These are phyloP conservation scores for Atta colombica DNA, from an alignment of 1,140 invertebrate genomes.

Conservation along the genomic window DNA sequence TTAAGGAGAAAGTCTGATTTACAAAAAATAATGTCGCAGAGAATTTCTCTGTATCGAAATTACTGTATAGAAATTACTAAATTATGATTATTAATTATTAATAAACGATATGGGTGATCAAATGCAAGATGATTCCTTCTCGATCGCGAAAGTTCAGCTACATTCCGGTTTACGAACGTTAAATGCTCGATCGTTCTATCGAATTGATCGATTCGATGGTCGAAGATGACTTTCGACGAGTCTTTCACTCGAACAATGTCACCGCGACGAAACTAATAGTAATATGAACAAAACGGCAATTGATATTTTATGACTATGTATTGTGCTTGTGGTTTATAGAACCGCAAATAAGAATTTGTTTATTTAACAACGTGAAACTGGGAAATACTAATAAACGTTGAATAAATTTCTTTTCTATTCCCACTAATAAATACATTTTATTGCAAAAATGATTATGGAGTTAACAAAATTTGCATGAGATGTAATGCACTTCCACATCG, in stretches of 20 bases:
- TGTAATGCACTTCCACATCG: not conserved
- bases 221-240: constrained; percentile 56
- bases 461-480: not conserved
- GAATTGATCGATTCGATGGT: constrained; percentile 46
- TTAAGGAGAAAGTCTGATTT: constrained; percentile 54
- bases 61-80: constrained; percentile 5
- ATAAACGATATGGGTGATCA: not conserved
- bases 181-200: constrained; percentile 43
- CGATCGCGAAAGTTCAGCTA: constrained; percentile 61
- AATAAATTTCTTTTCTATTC: not conserved
- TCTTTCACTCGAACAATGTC: constrained; percentile 63
- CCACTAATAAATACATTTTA: not conserved
- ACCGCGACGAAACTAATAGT: not conserved
- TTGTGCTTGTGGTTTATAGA: not conserved
- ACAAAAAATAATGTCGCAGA: constrained; percentile 13
- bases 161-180: not conserved
- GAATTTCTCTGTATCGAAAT: constrained; percentile 17
- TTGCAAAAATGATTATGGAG: not conserved
- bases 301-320: not conserved
- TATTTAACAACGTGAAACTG: not conserved
- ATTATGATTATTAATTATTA: constrained; percentile 32
- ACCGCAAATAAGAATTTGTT: constrained; percentile 13
- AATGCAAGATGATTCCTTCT: not conserved
- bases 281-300: not conserved
- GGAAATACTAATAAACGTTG: not conserved